Percentiles rank a stretch among this genome's conserved stretches.
phyloP scores from a whole-genome alignment of 2,888 invertebrate species.

The Galerucella nymphaeae region DNA sequence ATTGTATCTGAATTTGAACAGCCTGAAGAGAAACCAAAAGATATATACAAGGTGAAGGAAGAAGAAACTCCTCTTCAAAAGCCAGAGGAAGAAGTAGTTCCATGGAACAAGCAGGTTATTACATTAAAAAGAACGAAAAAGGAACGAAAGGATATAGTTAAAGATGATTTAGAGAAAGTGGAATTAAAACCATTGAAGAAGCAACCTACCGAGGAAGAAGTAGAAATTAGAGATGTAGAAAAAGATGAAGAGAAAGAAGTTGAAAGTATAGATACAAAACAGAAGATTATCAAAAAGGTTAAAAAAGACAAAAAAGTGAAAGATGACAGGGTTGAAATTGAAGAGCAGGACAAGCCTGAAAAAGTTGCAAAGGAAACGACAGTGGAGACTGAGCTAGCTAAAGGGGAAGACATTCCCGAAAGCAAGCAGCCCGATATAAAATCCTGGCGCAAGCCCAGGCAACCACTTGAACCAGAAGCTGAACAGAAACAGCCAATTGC shows the following conservation, averaged over 20 bases:
- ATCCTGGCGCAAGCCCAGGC: slow-evolving; percentile 51
- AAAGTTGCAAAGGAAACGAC: no score
- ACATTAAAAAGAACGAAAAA: slow-evolving; percentile 64
- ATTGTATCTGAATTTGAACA: neutral
- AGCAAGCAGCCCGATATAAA: slow-evolving; percentile 61
- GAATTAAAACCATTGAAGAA: slow-evolving; percentile 55
- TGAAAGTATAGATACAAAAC: slow-evolving; percentile 40
- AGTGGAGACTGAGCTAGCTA: slow-evolving; percentile 68
- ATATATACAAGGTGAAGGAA: slow-evolving; percentile 56
- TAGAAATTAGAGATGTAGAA: slow-evolving; percentile 3
- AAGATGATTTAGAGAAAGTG: slow-evolving; percentile 55
- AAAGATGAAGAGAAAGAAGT: slow-evolving; percentile 34
- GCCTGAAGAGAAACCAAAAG: neutral
- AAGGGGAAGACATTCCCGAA: slow-evolving; percentile 56
- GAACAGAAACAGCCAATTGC: slow-evolving; percentile 2
- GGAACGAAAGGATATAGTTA: slow-evolving; percentile 61
- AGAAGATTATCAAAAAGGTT: slow-evolving; percentile 5
- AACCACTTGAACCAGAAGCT: slow-evolving; percentile 35
- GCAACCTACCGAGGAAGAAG: slow-evolving; percentile 16
- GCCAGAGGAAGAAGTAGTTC: slow-evolving; percentile 48
- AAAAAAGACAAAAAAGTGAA: no score
- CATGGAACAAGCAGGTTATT: slow-evolving; percentile 74
- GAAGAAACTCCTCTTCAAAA: slow-evolving; percentile 52
- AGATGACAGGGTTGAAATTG: no score
- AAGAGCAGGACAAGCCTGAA: no score